phyloP scores from a whole-genome alignment of 2,888 invertebrate species.

The Hydraecia micacea region DNA sequence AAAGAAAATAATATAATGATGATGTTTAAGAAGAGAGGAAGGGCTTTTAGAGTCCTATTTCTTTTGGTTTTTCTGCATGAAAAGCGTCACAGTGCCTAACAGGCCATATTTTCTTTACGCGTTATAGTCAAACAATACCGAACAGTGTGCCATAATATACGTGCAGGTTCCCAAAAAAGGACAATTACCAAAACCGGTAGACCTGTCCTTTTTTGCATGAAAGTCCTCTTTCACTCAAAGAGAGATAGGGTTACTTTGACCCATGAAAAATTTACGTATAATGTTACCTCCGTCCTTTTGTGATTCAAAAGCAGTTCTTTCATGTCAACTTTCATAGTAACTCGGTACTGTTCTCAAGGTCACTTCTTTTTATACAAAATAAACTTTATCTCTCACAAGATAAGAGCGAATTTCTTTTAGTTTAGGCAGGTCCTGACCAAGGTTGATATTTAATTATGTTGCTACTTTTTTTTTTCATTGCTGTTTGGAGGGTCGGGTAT shows the following conservation, averaged over 20 bases:
- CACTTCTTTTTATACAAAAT: constrained; percentile 30
- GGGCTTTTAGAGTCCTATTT: background rate
- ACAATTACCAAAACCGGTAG: constrained; percentile 21
- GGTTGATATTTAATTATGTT: constrained; percentile 55
- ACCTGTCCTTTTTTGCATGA: constrained; percentile 7
- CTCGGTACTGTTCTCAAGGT: constrained; percentile 63
- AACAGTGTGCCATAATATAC: background rate
- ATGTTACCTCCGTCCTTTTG: constrained; percentile 67
- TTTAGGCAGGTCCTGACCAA: constrained; percentile 38
- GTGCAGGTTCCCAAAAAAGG: constrained; percentile 15
- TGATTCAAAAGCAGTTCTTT: constrained; percentile 65
- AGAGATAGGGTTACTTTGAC: constrained; percentile 52
- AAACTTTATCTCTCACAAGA: constrained; percentile 16
- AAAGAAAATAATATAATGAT: background rate
- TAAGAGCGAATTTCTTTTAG: constrained; percentile 44
- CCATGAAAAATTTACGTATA: constrained; percentile 58
- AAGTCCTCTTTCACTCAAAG: constrained; percentile 31
- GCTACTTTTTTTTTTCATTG: constrained; percentile 40
- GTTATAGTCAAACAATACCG: background rate
- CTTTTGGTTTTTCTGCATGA: background rate
- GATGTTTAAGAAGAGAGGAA: background rate
- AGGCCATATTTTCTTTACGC: background rate
- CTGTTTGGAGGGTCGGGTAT: constrained; percentile 8
- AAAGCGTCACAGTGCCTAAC: background rate
- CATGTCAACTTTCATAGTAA: constrained; percentile 73